phyloP scores from a whole-genome alignment of 2,797 vertebrate genomes.

The Cirrhinus mrigala region DNA sequence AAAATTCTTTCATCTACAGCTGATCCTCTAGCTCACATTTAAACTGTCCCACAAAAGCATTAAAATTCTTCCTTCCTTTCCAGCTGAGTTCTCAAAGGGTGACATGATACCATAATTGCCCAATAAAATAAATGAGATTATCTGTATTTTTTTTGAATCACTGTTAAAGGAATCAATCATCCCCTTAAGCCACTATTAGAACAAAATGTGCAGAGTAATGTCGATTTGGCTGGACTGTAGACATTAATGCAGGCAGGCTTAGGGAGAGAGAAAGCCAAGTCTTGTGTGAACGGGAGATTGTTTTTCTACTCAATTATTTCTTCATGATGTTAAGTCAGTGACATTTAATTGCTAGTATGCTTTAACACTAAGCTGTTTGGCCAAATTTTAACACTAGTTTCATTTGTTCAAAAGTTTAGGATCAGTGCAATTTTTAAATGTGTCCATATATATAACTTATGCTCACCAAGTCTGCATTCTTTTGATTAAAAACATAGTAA shows the following conservation, averaged over 20 bases:
- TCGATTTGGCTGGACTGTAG: constrained; percentile 16
- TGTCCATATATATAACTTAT: background rate
- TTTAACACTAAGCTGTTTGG: background rate
- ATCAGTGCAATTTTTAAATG: background rate
- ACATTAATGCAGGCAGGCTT: background rate
- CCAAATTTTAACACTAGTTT: background rate
- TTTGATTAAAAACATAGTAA: background rate
- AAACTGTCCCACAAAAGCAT: constrained; percentile 40
- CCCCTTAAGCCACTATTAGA: constrained; percentile 26
- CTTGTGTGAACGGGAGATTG: background rate
- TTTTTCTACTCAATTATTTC: constrained; percentile 17
- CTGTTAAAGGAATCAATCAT: constrained; percentile 36
- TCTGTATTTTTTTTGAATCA: constrained; percentile 30
- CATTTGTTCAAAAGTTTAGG: background rate
- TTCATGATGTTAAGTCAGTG: background rate
- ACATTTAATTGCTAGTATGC: background rate
- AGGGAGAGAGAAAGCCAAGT: background rate
- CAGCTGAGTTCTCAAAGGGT: background rate
- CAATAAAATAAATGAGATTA: constrained; percentile 31
- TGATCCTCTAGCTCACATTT: constrained; percentile 29
- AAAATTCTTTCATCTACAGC: background rate
- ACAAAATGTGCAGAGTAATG: constrained; percentile 4
- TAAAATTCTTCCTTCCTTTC: constrained; percentile 24
- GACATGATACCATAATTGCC: constrained; percentile 29
- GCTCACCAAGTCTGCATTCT: background rate